Conservation (phyloP, 2,888 invertebrate genomes). For the Himalopsyche kuldschensis region DNA sequence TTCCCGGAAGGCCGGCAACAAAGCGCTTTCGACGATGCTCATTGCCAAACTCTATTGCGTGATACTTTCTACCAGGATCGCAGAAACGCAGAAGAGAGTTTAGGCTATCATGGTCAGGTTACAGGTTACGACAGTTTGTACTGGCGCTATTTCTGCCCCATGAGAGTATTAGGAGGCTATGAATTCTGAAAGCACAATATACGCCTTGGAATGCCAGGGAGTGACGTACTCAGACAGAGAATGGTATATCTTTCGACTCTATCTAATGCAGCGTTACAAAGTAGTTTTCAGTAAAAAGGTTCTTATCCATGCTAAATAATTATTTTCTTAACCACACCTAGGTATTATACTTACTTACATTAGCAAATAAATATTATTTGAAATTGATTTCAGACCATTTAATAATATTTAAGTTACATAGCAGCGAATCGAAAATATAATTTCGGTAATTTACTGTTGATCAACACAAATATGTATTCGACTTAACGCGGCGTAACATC, state of each 20-base stretch:
- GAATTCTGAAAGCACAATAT: not conserved
- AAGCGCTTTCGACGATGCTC: not conserved
- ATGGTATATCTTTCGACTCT: not conserved
- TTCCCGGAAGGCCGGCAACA: too few relatives aligned
- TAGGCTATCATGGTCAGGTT: constrained; percentile 17
- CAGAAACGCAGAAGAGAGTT: constrained; percentile 10
- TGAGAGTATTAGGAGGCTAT: constrained; percentile 37
- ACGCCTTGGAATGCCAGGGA: constrained; percentile 16
- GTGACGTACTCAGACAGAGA: not conserved
- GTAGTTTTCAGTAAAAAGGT: too few relatives aligned
- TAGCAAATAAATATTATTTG: too few relatives aligned
- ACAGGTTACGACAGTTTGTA: constrained; percentile 21
- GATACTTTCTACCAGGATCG: constrained; percentile 22
- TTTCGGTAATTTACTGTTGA: too few relatives aligned
- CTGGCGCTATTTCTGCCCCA: constrained; percentile 40
- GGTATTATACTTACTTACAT: too few relatives aligned
- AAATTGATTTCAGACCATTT: too few relatives aligned
- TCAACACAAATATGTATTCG: too few relatives aligned
- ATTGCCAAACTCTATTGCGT: not conserved
- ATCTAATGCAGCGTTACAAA: too few relatives aligned
- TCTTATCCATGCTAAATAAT: too few relatives aligned
- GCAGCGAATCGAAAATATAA: too few relatives aligned
- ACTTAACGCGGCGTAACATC: not conserved
- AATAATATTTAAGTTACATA: too few relatives aligned
- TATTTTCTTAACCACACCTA: too few relatives aligned